Conservation (phyloP, 2,113 vertebrate genomes). For the Menura novaehollandiae region DNA sequence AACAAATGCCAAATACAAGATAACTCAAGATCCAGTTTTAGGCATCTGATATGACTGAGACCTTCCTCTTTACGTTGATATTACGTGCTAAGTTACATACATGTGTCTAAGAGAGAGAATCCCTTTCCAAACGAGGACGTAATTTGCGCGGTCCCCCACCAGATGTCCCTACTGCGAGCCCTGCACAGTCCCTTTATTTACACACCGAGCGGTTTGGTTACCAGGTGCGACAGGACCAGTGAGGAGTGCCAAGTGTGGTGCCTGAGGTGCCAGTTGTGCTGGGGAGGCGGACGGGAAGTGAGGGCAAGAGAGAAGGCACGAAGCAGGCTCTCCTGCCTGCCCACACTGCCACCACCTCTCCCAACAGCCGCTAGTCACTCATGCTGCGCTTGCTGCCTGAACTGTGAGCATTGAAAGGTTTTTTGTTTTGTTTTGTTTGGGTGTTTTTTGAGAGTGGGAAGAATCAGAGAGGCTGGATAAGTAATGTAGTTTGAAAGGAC, state of each 20-base stretch:
- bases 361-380: neutral
- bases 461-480: neutral
- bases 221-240: constrained; percentile 16
- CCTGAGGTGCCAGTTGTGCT: constrained; percentile 2
- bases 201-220: neutral
- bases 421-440: neutral
- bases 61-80: neutral
- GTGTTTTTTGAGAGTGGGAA: neutral
- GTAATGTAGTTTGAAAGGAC: neutral
- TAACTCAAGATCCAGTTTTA: neutral
- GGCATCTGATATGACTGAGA: neutral
- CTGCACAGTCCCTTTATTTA: neutral
- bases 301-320: neutral
- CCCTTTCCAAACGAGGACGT: neutral
- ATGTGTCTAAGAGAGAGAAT: neutral
- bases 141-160: constrained; percentile 5
- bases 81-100: no score
- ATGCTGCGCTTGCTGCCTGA: neutral
- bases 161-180: constrained; percentile 68
- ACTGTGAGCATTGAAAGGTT: neutral
- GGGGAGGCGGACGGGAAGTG: neutral
- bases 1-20: neutral
- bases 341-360: neutral
- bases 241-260: neutral
- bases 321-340: neutral